Evolutionary conservation across 2,113 vertebrate genomes (phyloP), one percentile per base, ranked within the genome.

Genomic region (Geococcyx californianus): DNA sequence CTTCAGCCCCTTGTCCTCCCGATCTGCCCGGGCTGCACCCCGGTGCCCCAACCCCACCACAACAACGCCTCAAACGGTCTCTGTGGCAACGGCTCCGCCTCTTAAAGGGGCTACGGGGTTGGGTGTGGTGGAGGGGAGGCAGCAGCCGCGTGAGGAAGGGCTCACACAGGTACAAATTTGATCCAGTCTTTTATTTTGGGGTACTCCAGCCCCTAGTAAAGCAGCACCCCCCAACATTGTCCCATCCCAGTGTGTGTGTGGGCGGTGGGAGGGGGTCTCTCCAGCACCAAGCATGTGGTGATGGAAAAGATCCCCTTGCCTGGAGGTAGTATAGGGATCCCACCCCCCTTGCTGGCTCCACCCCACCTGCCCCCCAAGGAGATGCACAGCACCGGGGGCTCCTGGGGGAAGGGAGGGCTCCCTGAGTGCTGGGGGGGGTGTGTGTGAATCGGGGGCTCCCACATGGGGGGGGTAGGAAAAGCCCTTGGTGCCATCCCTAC

Each of bases 401-500:
- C 42, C 9, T 29, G 58, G 47, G 56, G 12, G 21, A 45, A 62
- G 16, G 64, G 84, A 58, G 47, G 15, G 6, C 26, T 75, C 74
- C 85, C 82, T 70, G 81, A 93, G 40, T 47, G 34, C 51, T 80
- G 51, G 29, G 25, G 11, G 20, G 29, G 8, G 23, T n/a, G n/a
- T n/a, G n/a, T n/a, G 10, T 23, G 25, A 87, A 70, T 3, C 25
- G 23, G 33, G 63, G 21, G 44, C 10, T 87, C 56, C 4, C 24
- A 72, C 26, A 74, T n/a, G n/a, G n/a, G 11, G 3, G 1, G 8
- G 2, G 0, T 33, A 82, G 25, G 52, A 93, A 62, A 89, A 90
- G 90, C 78, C 88, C 88, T 94, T 93, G 38, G 44, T 79, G 49
- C 62, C 24, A 19, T 59, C 91, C 34, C 77, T 92, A 59, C 69